Evolutionary conservation across 2,113 vertebrate genomes (phyloP).

Genomic region (Emydura subglobosa): DNA sequence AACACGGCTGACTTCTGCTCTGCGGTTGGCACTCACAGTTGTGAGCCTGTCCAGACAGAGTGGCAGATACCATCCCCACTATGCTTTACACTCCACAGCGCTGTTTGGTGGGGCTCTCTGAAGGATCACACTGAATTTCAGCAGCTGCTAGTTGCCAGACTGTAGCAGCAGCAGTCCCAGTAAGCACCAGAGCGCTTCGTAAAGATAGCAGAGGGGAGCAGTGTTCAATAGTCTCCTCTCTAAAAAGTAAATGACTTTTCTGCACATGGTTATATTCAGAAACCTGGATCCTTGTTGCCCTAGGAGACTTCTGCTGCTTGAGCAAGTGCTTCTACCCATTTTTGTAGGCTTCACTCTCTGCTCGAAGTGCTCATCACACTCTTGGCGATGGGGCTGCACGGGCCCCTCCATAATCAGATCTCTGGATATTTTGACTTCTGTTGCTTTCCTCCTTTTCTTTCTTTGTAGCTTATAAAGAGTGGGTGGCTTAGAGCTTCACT

Average conservation of each 20-base stretch:
- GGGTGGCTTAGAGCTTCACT: neutral
- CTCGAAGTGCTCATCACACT: neutral
- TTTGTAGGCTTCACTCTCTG: neutral
- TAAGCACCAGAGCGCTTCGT: fast-evolving
- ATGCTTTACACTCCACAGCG: no score
- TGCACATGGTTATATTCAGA: neutral
- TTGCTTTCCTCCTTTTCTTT: neutral
- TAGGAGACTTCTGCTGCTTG: fast-evolving
- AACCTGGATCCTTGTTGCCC: fast-evolving
- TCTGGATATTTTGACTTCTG: no score
- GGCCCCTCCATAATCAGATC: neutral
- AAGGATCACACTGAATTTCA: neutral
- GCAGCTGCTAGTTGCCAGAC: neutral
- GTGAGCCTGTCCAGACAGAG: no score
- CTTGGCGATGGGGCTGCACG: neutral
- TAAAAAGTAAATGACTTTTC: neutral
- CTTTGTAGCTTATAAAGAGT: neutral
- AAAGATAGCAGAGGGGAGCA: fast-evolving
- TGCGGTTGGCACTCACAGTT: no score
- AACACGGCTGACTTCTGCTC: no score
- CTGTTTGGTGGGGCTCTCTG: neutral
- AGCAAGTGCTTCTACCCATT: neutral
- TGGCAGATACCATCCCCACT: no score
- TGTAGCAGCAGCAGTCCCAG: fast-evolving
- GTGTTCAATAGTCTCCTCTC: fast-evolving